These are phyloP conservation scores for Synanthedon tipuliformis DNA, from an alignment of 2,888 invertebrate genomes.

Conservation along the genomic window DNA sequence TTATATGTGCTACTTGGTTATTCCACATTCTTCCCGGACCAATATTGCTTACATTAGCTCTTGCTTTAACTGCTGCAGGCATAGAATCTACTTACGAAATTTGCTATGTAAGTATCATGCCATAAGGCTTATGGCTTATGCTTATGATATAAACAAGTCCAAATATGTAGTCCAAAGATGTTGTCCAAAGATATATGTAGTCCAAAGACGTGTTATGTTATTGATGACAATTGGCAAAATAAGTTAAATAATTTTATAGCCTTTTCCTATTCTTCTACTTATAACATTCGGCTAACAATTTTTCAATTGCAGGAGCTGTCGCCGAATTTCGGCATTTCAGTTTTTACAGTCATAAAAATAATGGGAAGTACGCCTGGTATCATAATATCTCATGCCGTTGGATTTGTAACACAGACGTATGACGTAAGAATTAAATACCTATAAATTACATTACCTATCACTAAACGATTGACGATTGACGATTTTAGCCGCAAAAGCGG, in stretches of 20 bases:
- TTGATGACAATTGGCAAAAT: no score
- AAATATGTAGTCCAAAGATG: no score
- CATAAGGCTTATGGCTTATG: no score
- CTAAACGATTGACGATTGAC: no score
- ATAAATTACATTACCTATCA: not conserved
- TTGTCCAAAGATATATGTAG: no score
- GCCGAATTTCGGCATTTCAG: constrained; percentile 78
- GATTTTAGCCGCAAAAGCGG: no score
- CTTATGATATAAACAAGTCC: no score
- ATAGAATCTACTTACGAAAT: constrained; percentile 74
- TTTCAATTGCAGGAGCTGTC: constrained; percentile 73
- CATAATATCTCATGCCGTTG: constrained; percentile 77
- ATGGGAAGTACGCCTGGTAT: constrained; percentile 78
- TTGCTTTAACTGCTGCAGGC: constrained; percentile 70
- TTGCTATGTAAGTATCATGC: constrained; percentile 40
- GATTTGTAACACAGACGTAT: constrained; percentile 62
- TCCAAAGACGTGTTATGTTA: no score
- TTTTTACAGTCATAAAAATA: constrained; percentile 81
- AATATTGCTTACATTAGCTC: constrained; percentile 39
- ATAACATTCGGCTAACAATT: not conserved
- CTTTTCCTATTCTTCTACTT: no score
- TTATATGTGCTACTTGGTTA: constrained; percentile 43
- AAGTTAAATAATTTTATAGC: no score
- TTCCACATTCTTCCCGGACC: constrained; percentile 42
- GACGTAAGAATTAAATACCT: not conserved